Conservation (phyloP, 92 coral and sea anemone genomes). For the Diadumene lineata region DNA sequence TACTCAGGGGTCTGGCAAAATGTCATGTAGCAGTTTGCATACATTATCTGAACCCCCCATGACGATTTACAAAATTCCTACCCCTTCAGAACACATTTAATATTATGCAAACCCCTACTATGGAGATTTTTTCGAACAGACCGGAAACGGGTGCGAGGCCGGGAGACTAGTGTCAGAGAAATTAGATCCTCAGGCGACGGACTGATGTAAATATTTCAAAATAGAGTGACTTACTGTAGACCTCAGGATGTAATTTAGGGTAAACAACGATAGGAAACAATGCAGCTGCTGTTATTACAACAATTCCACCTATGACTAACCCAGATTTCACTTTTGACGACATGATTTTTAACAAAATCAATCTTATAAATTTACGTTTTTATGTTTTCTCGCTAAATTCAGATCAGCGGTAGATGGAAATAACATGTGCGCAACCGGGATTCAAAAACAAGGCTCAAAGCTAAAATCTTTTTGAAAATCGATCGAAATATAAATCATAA, state of each 20-base stretch:
- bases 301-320: slow-evolving; percentile 82
- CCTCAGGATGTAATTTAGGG: slow-evolving; percentile 85
- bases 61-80: too few relatives aligned
- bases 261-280: slow-evolving; percentile 82
- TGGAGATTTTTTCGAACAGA: too few relatives aligned
- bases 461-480: neutral
- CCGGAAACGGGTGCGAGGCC: too few relatives aligned
- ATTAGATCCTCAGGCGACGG: too few relatives aligned
- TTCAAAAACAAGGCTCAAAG: neutral
- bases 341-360: slow-evolving; percentile 30
- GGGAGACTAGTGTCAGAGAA: too few relatives aligned
- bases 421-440: neutral
- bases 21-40: too few relatives aligned
- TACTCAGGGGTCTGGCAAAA: too few relatives aligned
- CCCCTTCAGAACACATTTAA: too few relatives aligned
- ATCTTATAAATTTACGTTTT: neutral
- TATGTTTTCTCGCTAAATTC: neutral
- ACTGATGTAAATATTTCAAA: too few relatives aligned
- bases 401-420: neutral
- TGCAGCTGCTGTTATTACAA: slow-evolving; percentile 75
- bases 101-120: too few relatives aligned
- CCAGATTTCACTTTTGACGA: slow-evolving; percentile 70
- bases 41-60: too few relatives aligned
- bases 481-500: too few relatives aligned
- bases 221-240: slow-evolving; percentile 66